A percentile compares a stretch with the other conserved stretches of the same genome.
These are phyloP conservation scores for Dioctria linearis DNA, from an alignment of 2,888 invertebrate species.

Conservation along the genomic window DNA sequence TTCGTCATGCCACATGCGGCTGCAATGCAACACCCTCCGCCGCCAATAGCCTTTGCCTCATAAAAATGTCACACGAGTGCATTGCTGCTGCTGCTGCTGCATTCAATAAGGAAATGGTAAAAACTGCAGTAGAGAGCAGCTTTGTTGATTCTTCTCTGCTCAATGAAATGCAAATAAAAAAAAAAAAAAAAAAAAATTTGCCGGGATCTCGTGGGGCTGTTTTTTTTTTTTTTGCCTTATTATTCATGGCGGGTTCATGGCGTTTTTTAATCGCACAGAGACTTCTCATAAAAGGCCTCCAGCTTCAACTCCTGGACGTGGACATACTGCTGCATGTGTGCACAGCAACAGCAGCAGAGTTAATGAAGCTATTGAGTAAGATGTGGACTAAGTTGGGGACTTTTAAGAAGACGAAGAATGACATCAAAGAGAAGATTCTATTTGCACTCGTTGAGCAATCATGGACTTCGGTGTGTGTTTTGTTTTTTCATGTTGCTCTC, in stretches of 20 bases:
- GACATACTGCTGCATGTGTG: not conserved
- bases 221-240: constrained; percentile 32
- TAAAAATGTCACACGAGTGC: not conserved
- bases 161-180: constrained; percentile 29
- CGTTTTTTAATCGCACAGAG: constrained; percentile 33
- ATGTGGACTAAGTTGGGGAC: not conserved
- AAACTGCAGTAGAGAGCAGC: not conserved
- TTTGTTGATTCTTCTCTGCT: not conserved
- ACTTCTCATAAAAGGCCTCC: constrained; percentile 5
- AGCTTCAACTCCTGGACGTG: not conserved
- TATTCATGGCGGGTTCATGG: constrained; percentile 10
- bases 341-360: not conserved
- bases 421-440: constrained; percentile 9
- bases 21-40: not conserved
- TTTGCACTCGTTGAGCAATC: not conserved
- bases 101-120: constrained; percentile 20
- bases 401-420: not conserved
- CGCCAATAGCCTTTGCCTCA: not conserved
- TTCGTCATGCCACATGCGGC: not conserved
- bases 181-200: not conserved
- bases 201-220: not conserved
- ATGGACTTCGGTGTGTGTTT: not conserved
- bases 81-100: not conserved
- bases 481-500: not conserved
- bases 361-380: not conserved